phyloP scores from a whole-genome alignment of 1,140 invertebrate genomes.

The Brachionus rubens region DNA sequence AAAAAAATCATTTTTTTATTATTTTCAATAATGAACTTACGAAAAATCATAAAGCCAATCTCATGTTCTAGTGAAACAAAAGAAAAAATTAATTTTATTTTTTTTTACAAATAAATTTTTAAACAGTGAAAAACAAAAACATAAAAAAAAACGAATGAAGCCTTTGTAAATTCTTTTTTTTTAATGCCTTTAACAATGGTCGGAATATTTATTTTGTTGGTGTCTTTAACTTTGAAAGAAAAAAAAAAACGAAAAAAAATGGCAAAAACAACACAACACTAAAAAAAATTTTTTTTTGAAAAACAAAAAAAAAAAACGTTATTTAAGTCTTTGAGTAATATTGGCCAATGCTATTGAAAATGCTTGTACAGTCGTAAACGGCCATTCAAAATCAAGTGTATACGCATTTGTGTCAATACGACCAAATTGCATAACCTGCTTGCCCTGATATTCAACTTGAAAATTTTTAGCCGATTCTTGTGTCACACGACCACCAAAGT shows the following conservation, averaged over 20 bases:
- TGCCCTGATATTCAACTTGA: constrained; percentile 93
- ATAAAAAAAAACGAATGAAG: neutral
- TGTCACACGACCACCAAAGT: constrained; percentile 97
- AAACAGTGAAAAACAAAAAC: neutral
- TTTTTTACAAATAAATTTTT: neutral
- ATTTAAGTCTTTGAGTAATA: constrained; percentile 96
- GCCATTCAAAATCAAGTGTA: constrained; percentile 96
- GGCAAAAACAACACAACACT: no score
- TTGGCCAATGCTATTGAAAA: constrained; percentile 96
- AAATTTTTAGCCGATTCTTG: constrained; percentile 99
- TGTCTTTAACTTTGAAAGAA: no score
- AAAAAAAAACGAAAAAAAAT: neutral
- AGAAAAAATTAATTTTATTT: neutral
- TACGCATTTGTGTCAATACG: constrained; percentile 96
- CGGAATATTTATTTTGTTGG: neutral
- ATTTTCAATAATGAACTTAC: no score
- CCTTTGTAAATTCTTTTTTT: no score
- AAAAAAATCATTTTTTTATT: neutral
- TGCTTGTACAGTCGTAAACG: constrained; percentile 94
- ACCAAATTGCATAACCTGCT: constrained; percentile 99
- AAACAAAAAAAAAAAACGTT: constrained; percentile 54
- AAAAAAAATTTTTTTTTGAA: no score
- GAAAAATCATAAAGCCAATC: no score
- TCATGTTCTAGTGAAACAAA: no score
- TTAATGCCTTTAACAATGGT: no score